Evolutionary conservation across 2,797 vertebrate species (phyloP), one percentile per base, ranked within the genome.

Genomic region (Acanthis flammea): DNA sequence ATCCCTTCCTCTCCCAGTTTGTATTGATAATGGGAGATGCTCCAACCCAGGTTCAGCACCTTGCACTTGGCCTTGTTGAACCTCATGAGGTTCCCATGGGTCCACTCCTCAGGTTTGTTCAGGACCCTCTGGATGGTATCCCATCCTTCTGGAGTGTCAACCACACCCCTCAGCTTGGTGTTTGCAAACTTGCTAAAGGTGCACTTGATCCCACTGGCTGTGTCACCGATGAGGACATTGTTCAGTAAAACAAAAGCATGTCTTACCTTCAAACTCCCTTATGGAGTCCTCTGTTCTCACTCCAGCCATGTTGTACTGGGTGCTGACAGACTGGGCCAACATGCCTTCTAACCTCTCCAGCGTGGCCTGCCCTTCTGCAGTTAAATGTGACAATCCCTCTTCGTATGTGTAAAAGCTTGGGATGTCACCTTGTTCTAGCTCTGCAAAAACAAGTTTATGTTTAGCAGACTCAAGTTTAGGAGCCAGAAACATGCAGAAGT

Each of bases 241-340:
- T 37, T 42, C 2, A 60, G 53, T 21, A 18, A 41, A 65, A 92
- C 31, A 72, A n/a, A 44, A 39, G 23, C 33, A 42, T 24, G 39
- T 45, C 96, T 96, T 90, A 99, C 99, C 99, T 98, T 99, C 99
- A 35, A 98, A 98, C 30, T 98, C 98, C 2, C 96, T 95, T 25
- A 97, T 66, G 1, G 98, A 96, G 21, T 98, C 98, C 30, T 99
- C 99, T 2, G 99, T 99, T 41, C 99, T 98, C 63, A 99, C 99
- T 4, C 99, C 99, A 2, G 99, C 99, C 99, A 99, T 99, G 97
- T 99, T 98, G 97, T 98, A 99, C 95, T 99, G 99, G 72, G 98
- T 98, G 58, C 98, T 97, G 28, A 98, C 98, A 0, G 99, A 99
- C 90, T 99, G 98, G 65, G 99, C 98, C 68, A 99, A 88, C 99